Evolutionary conservation across 2,113 vertebrate genomes (phyloP).

Genomic region (Baryphthengus martii): DNA sequence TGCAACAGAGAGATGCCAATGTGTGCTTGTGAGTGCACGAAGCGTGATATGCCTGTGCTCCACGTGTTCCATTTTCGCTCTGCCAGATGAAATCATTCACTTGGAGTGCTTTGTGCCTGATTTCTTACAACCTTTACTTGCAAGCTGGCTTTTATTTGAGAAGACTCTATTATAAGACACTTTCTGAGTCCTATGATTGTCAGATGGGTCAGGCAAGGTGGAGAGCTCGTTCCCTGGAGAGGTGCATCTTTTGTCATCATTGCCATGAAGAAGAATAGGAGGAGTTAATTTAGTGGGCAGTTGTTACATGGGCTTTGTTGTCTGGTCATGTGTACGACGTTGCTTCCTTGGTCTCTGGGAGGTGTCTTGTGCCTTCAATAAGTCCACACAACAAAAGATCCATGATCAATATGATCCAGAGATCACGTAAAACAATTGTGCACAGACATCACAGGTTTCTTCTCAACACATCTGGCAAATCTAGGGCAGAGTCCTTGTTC

Average conservation of each 20-base stretch:
- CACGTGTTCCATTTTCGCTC: background rate
- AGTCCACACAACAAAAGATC: background rate
- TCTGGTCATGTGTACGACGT: background rate
- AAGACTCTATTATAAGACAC: background rate
- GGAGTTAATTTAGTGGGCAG: background rate
- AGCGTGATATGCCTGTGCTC: background rate
- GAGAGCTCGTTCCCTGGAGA: background rate
- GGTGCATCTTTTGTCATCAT: background rate
- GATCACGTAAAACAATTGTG: background rate
- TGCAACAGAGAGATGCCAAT: background rate
- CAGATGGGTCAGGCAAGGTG: background rate
- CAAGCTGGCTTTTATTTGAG: background rate
- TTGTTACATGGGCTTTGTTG: background rate
- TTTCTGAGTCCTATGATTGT: background rate
- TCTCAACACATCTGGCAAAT: background rate
- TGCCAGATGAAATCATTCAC: background rate
- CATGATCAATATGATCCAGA: accelerated
- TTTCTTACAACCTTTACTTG: background rate
- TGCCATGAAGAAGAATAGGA: background rate
- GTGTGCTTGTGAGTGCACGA: accelerated
- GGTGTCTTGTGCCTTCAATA: background rate
- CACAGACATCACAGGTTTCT: accelerated
- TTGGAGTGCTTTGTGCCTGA: background rate
- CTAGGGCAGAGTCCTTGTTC: background rate
- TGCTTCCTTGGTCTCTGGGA: background rate